These are phyloP conservation scores for Bombyx huttoni DNA, from an alignment of 2,888 invertebrate genomes.

Conservation along the genomic window DNA sequence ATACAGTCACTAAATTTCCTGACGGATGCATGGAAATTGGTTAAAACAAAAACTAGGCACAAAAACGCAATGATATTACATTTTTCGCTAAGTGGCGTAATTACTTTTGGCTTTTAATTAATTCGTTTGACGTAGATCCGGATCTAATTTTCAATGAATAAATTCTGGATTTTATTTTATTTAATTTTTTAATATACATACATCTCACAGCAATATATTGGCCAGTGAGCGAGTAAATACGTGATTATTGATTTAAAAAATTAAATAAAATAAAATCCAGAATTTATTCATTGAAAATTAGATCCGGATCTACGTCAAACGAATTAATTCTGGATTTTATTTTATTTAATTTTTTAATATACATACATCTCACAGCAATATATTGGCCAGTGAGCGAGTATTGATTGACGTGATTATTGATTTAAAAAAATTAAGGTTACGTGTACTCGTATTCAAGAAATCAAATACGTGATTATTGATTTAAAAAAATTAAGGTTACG, in stretches of 20 bases:
- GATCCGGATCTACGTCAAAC: constrained; percentile 8
- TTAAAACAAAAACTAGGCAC: constrained; percentile 5
- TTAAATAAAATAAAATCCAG: no score
- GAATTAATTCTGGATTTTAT: no score
- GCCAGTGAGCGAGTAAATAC: no score
- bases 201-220: no score
- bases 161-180: no score
- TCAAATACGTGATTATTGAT: background rate
- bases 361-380: no score
- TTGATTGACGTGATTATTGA: no score
- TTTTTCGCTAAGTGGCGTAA: constrained; percentile 13
- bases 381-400: no score
- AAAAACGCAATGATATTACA: constrained; percentile 20
- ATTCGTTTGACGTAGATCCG: constrained; percentile 11
- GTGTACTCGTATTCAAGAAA: no score
- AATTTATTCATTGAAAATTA: constrained; percentile 8
- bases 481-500: background rate
- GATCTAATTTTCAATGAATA: constrained; percentile 8
- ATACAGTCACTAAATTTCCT: constrained; percentile 24
- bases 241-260: no score
- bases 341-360: no score
- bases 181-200: no score
- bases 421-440: background rate
- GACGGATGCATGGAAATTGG: constrained; percentile 22
- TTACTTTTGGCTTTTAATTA: constrained; percentile 16